Percentiles rank a stretch among this genome's conserved stretches.
Conservation (phyloP, 2,888 invertebrate genomes). For the Cerastoderma edule region DNA sequence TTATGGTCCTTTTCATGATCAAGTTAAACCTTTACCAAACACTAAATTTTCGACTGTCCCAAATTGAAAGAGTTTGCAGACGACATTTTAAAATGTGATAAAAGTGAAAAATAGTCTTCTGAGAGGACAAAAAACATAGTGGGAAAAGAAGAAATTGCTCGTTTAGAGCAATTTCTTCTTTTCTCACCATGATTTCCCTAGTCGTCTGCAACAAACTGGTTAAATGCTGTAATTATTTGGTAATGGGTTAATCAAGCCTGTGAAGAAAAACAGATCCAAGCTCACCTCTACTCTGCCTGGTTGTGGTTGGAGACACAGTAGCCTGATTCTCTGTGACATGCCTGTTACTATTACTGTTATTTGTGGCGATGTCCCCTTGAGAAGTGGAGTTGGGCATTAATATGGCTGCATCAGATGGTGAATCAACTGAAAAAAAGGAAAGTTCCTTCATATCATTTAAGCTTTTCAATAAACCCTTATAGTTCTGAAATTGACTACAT, state of each 20-base stretch:
- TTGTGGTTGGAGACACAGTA: constrained; percentile 72
- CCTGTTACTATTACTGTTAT: constrained; percentile 53
- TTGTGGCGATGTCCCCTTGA: constrained; percentile 55
- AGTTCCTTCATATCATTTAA: not conserved
- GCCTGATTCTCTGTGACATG: constrained; percentile 44
- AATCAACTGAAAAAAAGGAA: constrained; percentile 55
- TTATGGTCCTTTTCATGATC: not conserved
- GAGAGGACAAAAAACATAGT: constrained; percentile 6
- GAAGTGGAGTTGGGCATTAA: constrained; percentile 43
- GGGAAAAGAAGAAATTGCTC: not conserved
- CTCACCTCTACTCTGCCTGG: constrained; percentile 77
- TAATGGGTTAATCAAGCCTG: too few relatives aligned
- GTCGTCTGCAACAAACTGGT: too few relatives aligned
- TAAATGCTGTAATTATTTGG: too few relatives aligned
- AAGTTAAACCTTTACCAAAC: not conserved
- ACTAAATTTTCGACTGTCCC: too few relatives aligned
- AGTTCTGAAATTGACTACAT: too few relatives aligned
- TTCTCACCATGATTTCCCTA: not conserved
- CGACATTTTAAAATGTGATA: too few relatives aligned
- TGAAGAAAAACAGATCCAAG: too few relatives aligned
- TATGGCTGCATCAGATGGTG: constrained; percentile 54
- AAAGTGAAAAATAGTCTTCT: too few relatives aligned
- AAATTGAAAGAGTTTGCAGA: too few relatives aligned
- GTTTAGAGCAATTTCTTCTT: not conserved
- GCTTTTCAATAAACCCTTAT: too few relatives aligned